Evolutionary conservation across 2,113 vertebrate genomes (phyloP).

Genomic region (Ornithorhynchus anatinus): DNA sequence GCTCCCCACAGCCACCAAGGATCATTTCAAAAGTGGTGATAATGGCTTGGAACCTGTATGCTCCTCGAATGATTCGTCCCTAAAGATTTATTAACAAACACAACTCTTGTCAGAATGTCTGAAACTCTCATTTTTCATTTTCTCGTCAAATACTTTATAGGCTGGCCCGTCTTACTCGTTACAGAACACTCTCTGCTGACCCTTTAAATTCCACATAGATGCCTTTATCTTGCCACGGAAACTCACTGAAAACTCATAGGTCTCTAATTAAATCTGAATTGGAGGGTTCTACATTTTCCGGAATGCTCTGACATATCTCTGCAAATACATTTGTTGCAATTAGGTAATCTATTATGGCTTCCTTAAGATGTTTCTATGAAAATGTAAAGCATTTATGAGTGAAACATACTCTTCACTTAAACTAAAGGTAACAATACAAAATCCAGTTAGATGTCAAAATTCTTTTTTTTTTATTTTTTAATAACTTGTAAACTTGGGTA

Average conservation of each 20-base stretch:
- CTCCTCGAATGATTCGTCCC: slow-evolving; percentile 88
- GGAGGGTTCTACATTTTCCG: neutral
- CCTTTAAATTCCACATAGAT: neutral
- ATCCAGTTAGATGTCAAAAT: neutral
- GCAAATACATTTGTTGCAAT: neutral
- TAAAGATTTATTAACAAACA: slow-evolving; percentile 59
- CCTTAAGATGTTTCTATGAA: slow-evolving; percentile 1
- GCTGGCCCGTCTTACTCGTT: neutral
- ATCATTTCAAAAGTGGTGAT: slow-evolving; percentile 99
- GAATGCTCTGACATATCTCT: neutral
- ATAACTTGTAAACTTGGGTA: too few species aligned
- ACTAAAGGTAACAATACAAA: neutral
- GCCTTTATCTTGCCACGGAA: neutral
- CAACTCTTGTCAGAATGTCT: slow-evolving; percentile 8
- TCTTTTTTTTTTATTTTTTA: too few species aligned
- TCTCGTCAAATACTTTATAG: slow-evolving; percentile 5
- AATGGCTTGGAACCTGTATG: slow-evolving; percentile 93
- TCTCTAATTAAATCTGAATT: slow-evolving; percentile 21
- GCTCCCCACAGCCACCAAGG: slow-evolving; percentile 93
- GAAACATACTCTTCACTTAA: neutral
- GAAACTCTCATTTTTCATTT: neutral
- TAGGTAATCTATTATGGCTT: slow-evolving; percentile 14
- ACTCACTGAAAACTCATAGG: neutral
- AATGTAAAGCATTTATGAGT: neutral
- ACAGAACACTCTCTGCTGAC: slow-evolving; percentile 14